phyloP scores from a whole-genome alignment of 2,113 vertebrate genomes.

The Poecile atricapillus region DNA sequence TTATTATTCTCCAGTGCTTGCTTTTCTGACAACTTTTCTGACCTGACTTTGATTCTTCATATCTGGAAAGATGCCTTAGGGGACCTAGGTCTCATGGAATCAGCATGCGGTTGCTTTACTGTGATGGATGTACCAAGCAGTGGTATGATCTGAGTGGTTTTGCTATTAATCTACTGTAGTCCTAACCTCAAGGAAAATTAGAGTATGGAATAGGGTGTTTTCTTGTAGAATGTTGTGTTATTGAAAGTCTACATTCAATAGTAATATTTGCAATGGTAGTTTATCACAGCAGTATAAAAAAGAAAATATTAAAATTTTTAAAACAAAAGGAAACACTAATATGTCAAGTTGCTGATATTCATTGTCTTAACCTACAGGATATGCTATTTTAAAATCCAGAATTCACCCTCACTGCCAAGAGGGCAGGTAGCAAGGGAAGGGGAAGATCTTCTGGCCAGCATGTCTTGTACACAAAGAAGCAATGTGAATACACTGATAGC shows the following conservation, averaged over 20 bases:
- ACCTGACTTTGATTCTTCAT: not conserved
- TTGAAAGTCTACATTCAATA: not conserved
- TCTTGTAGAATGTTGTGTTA: not conserved
- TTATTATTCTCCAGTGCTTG: not conserved
- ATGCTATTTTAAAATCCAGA: not conserved
- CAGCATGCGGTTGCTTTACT: not conserved
- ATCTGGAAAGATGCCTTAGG: not conserved
- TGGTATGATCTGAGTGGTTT: not conserved
- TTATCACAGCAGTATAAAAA: not conserved
- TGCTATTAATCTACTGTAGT: not conserved
- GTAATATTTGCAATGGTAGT: not conserved
- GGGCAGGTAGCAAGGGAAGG: not conserved
- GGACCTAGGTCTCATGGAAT: not conserved
- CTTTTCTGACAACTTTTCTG: not conserved
- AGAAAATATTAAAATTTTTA: too few relatives aligned
- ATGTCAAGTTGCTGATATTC: not conserved
- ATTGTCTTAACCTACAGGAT: not conserved
- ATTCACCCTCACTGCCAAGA: not conserved
- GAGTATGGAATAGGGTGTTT: not conserved
- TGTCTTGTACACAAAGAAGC: not conserved
- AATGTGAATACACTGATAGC: not conserved
- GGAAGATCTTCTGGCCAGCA: not conserved
- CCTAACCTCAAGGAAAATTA: not conserved
- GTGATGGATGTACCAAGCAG: not conserved
- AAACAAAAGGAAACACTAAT: not conserved